Evolutionary conservation across 2,113 vertebrate genomes (phyloP).

Genomic region (Crotalus viridis): DNA sequence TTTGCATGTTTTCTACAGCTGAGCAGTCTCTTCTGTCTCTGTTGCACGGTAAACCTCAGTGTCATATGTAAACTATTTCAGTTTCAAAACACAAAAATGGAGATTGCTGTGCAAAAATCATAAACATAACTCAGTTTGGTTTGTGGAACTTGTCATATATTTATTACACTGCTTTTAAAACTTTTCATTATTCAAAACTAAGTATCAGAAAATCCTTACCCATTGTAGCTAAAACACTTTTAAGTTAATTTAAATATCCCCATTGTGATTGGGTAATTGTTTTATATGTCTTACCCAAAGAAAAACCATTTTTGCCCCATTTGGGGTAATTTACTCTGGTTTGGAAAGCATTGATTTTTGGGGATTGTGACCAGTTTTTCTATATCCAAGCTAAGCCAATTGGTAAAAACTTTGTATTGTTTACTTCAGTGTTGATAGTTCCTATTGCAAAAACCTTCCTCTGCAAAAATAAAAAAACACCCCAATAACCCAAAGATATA

Average conservation of each 20-base stretch:
- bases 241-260: background rate
- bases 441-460: background rate
- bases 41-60: background rate
- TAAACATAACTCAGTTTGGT: background rate
- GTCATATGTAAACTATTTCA: background rate
- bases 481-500: background rate
- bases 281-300: background rate
- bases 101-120: background rate
- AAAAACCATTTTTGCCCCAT: background rate
- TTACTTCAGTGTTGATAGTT: background rate
- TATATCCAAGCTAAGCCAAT: background rate
- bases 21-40: background rate
- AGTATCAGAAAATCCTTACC: background rate
- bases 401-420: background rate
- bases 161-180: background rate
- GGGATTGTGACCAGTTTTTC: background rate
- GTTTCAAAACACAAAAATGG: background rate
- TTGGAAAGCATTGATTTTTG: background rate
- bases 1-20: background rate
- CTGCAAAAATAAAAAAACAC: background rate
- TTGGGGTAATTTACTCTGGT: background rate
- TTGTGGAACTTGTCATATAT: background rate
- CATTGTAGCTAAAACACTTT: background rate
- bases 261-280: background rate
- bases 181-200: background rate